Evolutionary conservation across 2,888 invertebrate genomes (phyloP), one percentile per base, ranked within the genome.

Genomic region (Perithous albicinctus): DNA sequence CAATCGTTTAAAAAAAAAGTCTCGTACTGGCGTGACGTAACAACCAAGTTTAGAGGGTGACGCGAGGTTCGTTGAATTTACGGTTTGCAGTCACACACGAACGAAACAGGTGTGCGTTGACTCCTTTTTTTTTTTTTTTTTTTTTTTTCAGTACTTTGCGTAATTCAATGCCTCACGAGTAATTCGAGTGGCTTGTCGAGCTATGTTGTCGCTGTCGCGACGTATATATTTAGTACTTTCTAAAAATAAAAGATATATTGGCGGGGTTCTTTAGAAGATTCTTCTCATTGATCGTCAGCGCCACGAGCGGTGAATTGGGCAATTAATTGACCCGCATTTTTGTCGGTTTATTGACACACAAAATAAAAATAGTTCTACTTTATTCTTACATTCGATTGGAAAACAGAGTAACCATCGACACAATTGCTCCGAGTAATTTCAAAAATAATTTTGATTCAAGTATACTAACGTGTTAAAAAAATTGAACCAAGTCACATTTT

Each of bases 41-140:
- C 41, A 70, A 61, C 82, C 82, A 67, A 85, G 83, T 80, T 87
- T 87, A 87, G 85, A 85, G 61, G 38, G 67, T 87, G 83, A 86
- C 84, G 83, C 81, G 82, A 74, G 66, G 23, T 7, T 56, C 56
- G 38, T 66, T 61, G 51, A 78, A 64, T 69, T 76, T 78, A 56
- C 70, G 12, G 63, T 54, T 51, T 20, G 35, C 70, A 32, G 26
- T 54, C 48, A 29, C 59, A 18, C 32, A 10, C 35, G n/a, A 15
- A 23, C 20, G 54, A 18, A n/a, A 70, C 70, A 48, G 59, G 63
- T 73, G 56, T 32, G 41, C 32, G 64, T 46, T 10, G 38, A 15
- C 1, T n/a, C n/a, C n/a, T n/a, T n/a, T n/a, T n/a, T n/a, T n/a
- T 15, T 23, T 63, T 69, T 77, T 59, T 59, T 74, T 48, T 15